These are phyloP conservation scores for Hyaena hyaena DNA, from an alignment of 2,113 vertebrate genomes.

Conservation along the genomic window DNA sequence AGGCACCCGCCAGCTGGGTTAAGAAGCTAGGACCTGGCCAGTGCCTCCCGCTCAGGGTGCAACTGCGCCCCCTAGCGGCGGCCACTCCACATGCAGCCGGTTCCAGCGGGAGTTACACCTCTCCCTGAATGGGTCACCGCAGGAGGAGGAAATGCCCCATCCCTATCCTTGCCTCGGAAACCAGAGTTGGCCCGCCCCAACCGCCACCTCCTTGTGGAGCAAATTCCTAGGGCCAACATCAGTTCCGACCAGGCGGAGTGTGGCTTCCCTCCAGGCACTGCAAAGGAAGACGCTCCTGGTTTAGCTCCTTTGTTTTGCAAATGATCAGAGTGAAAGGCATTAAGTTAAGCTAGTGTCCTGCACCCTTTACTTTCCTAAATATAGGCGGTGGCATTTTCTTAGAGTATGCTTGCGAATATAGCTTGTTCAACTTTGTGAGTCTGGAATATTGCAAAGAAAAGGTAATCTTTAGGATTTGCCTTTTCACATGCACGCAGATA, in stretches of 20 bases:
- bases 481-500: neutral
- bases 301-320: neutral
- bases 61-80: conserved; percentile 32
- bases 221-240: neutral
- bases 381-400: neutral
- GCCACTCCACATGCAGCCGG: rapidly evolving
- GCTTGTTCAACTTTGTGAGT: neutral
- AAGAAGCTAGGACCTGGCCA: neutral
- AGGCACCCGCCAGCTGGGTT: neutral
- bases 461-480: neutral
- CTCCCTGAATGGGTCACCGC: too few species aligned
- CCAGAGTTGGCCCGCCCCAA: neutral
- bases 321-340: neutral
- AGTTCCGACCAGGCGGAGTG: neutral
- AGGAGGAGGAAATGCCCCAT: neutral
- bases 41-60: neutral
- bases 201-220: neutral
- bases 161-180: neutral
- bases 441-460: neutral
- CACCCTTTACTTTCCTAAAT: neutral
- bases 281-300: neutral
- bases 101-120: rapidly evolving
- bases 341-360: neutral
- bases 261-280: neutral
- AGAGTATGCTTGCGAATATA: neutral